Base-by-base conservation (phyloP, 2,797 vertebrate species). In the Caiman crocodilus region DNA sequence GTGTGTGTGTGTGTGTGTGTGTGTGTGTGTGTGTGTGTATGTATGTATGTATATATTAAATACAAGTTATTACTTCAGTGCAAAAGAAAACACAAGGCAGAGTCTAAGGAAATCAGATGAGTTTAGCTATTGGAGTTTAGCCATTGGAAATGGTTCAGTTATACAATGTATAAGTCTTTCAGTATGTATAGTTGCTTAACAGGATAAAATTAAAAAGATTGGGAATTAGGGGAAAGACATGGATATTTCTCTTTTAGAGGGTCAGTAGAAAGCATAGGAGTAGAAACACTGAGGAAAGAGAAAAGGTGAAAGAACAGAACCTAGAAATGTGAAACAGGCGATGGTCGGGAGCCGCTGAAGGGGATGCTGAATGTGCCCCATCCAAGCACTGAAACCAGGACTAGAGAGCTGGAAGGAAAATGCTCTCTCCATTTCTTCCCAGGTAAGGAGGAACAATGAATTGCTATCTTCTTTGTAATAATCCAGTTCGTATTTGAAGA, bases 151-250 rank as follows among this genome's bases (percentile, higher is more conserved):
- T 50, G 42, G 42, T 50, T 50, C 42, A 50, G 10, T 50, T 50
- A 50, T 50, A 50, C 42, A 50, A 50, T 10, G 42, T 50, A 50
- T 50, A 50, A 50, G 42, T 50, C 42, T 50, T 50, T 50, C 42
- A 50, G 42, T 10, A 50, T 50, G 11, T 50, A 50, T 50, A 50
- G 32, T 21, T 59, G 90, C 88, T 94, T 82, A 56, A 56, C 32
- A 85, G 85, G 94, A 91, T 84, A 82, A 67, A 94, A 94, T 94
- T 95, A 95, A 77, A 88, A 80, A 88, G 87, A 93, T 94, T 92
- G 84, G 21, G 14, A 89, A 35, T 30, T 71, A 83, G 83, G 86
- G 85, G 82, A 63, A 89, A 21, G 60, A 57, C 21, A 42, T 60
- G 42, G 56, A 35, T 76, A 76, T 7, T 71, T 91, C 10, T 6